Conservation (phyloP, 2,113 vertebrate species). For the Neoarius graeffei region DNA sequence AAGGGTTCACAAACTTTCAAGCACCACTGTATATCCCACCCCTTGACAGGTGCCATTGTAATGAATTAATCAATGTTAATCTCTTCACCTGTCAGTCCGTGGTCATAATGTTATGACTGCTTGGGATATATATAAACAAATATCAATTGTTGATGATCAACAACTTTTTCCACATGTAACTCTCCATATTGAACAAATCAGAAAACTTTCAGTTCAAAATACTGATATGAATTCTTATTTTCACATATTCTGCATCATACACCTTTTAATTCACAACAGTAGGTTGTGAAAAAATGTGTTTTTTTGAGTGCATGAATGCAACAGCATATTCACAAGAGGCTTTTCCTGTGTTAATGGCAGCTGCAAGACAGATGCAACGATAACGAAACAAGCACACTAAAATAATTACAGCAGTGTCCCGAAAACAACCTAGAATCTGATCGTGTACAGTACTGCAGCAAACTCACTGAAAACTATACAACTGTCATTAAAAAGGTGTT, state of each 20-base stretch:
- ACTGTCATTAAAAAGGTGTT: conserved; percentile 63
- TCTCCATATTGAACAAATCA: background rate
- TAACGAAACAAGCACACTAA: conserved; percentile 65
- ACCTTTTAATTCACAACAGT: background rate
- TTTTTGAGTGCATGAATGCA: background rate
- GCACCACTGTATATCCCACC: too few species aligned
- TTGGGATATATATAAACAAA: too few species aligned
- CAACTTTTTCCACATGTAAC: background rate
- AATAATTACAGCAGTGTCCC: conserved; percentile 75
- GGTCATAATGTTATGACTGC: too few species aligned
- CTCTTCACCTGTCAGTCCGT: too few species aligned
- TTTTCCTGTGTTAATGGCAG: conserved; percentile 37
- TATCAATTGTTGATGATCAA: background rate
- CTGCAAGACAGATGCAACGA: conserved; percentile 63
- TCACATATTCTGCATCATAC: too few species aligned
- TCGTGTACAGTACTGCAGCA: conserved; percentile 72
- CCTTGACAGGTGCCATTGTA: too few species aligned
- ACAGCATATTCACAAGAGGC: background rate
- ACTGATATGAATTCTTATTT: background rate
- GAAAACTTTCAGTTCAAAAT: background rate
- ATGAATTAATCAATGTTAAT: too few species aligned
- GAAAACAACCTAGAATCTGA: conserved; percentile 61
- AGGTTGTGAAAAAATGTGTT: background rate
- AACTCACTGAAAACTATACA: conserved; percentile 68
- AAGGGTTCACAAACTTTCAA: too few species aligned